These are phyloP conservation scores for Pheosia gnoma DNA, from an alignment of 2,888 invertebrate genomes.

Conservation along the genomic window DNA sequence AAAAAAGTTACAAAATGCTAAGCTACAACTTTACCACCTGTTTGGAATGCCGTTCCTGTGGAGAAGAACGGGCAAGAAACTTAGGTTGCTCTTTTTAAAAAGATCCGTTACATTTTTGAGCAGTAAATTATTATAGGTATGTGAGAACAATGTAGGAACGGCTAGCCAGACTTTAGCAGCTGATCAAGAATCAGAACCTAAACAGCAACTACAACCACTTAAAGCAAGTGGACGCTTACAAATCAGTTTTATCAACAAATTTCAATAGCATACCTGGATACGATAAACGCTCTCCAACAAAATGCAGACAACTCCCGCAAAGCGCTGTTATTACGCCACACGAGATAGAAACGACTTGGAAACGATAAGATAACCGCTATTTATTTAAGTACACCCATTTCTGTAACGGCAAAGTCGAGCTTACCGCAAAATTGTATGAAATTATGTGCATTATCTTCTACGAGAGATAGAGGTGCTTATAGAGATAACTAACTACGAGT, in stretches of 20 bases:
- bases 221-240: background rate
- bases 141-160: too few relatives aligned
- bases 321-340: slow-evolving; percentile 1
- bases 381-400: slow-evolving; percentile 1
- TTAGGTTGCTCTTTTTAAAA: too few relatives aligned
- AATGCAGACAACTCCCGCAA: background rate
- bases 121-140: too few relatives aligned
- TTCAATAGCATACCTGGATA: background rate
- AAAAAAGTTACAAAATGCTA: too few relatives aligned
- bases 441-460: background rate
- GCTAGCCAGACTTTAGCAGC: too few relatives aligned
- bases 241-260: background rate
- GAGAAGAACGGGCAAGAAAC: too few relatives aligned
- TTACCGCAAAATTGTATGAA: background rate
- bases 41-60: too few relatives aligned
- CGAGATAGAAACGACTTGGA: background rate
- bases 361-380: background rate
- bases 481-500: too few relatives aligned
- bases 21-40: too few relatives aligned
- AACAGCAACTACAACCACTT: too few relatives aligned
- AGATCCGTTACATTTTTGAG: too few relatives aligned
- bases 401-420: background rate
- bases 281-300: background rate
- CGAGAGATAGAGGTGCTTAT: background rate
- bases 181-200: too few relatives aligned